phyloP scores from a whole-genome alignment of 1,140 invertebrate genomes.

The Apocrypta bakeri region DNA sequence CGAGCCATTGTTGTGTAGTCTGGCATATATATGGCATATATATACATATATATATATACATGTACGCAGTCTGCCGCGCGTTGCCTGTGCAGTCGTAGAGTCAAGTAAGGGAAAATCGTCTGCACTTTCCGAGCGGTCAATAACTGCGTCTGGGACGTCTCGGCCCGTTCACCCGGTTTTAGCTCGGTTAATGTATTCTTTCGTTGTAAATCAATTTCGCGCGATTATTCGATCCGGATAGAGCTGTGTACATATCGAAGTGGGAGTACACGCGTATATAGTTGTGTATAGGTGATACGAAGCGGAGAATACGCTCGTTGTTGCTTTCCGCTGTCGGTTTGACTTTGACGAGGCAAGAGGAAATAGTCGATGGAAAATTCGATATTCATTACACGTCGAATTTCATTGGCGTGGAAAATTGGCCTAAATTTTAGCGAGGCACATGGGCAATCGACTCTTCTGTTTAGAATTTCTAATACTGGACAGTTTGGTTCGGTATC shows the following conservation, averaged over 20 bases:
- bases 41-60: no score
- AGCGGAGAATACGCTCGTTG: no score
- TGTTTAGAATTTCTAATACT: no score
- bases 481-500: no score
- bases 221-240: neutral
- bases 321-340: neutral
- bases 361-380: neutral
- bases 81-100: neutral
- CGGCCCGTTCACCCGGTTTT: slow-evolving; percentile 7
- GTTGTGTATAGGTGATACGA: no score
- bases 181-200: slow-evolving; percentile 2
- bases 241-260: no score
- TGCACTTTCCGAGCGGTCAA: slow-evolving; percentile 19
- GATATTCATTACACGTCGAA: neutral
- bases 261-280: no score
- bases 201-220: slow-evolving; percentile 17
- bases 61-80: neutral
- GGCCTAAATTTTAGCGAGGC: neutral
- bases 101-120: slow-evolving; percentile 26
- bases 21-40: no score
- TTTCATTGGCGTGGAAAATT: neutral
- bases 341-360: neutral
- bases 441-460: no score
- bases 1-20: neutral
- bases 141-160: slow-evolving; percentile 27